A percentile compares a stretch with the other conserved stretches of the same genome.
Conservation (phyloP, 2,888 invertebrate species). For the Epinotia bilunana region DNA sequence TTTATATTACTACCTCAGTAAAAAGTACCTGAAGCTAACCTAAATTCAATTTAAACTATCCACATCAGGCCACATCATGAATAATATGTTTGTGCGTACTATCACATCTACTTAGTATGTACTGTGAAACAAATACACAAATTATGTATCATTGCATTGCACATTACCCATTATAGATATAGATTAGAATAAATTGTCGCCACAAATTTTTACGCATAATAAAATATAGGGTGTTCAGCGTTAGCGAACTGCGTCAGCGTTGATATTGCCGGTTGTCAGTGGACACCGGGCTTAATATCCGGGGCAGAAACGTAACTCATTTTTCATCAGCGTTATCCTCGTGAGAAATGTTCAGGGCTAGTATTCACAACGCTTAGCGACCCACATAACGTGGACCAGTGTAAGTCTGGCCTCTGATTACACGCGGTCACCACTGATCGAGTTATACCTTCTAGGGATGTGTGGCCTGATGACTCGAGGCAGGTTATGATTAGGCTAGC, state of each 20-base stretch:
- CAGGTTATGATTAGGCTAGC: background rate
- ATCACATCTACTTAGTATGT: too few species aligned
- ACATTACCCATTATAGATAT: background rate
- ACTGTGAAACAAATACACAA: background rate
- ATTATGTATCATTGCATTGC: background rate
- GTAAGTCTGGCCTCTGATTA: background rate
- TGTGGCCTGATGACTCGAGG: background rate
- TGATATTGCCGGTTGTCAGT: constrained; percentile 16
- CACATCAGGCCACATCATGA: too few species aligned
- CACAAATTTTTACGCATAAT: background rate
- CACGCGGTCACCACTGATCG: background rate
- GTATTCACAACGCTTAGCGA: background rate
- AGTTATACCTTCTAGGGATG: background rate
- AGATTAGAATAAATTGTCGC: background rate
- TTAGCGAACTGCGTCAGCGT: background rate
- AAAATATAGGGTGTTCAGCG: background rate
- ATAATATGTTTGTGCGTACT: too few species aligned
- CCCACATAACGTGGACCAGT: background rate
- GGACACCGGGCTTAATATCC: constrained; percentile 38
- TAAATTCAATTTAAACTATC: too few species aligned
- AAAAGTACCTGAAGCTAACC: too few species aligned
- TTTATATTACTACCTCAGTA: too few species aligned
- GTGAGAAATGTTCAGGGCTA: constrained; percentile 31
- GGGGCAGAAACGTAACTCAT: constrained; percentile 39
- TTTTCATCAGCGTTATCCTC: constrained; percentile 32